Base-by-base conservation (phyloP, 1,140 invertebrate species). In the Wasmannia auropunctata region DNA sequence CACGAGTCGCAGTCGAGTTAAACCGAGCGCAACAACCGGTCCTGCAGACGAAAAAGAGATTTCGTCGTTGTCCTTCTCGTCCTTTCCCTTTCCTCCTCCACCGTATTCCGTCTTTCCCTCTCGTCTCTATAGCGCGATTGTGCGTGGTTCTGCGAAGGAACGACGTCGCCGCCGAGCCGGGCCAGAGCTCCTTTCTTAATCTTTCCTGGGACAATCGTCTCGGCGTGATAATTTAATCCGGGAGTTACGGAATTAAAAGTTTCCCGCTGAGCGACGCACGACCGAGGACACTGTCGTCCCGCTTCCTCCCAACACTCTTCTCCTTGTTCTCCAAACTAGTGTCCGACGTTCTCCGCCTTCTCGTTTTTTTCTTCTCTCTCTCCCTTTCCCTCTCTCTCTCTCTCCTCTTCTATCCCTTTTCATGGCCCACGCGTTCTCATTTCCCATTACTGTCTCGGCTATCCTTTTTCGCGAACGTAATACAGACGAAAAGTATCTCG, bases 161-260 rank as follows among this genome's bases (percentile, higher is more conserved):
- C 70, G 86, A 87, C 86, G 77, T 62, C 76, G 69, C 85, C 86
- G 79, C 58, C 79, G 83, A 81, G 86, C 62, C 77, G 67, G 83
- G 51, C 56, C n/a, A 60, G 80, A 87, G 87, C 85, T 93, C 88
- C 90, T 91, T 93, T 92, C 93, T 92, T 94, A 94, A 94, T 94
- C 93, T 94, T 90, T 91, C 88, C 86, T 86, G 89, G 91, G 91
- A 94, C 93, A 94, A 94, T 92, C 92, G 89, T 89, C 90, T 89
- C 86, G 88, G 87, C 90, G 92, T 94, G 93, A 94, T 94, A 94
- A 94, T 94, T 94, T 94, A 94, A 94, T 94, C 93, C 90, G 81
- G 88, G 92, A 94, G 91, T 94, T 94, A 93, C 92, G 91, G 91
- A 93, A 94, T 94, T 93, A 93, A 94, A 94, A 95, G 93, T 94